Base-by-base conservation (phyloP, 2,113 vertebrate species). In the Oreochromis spilurus region DNA sequence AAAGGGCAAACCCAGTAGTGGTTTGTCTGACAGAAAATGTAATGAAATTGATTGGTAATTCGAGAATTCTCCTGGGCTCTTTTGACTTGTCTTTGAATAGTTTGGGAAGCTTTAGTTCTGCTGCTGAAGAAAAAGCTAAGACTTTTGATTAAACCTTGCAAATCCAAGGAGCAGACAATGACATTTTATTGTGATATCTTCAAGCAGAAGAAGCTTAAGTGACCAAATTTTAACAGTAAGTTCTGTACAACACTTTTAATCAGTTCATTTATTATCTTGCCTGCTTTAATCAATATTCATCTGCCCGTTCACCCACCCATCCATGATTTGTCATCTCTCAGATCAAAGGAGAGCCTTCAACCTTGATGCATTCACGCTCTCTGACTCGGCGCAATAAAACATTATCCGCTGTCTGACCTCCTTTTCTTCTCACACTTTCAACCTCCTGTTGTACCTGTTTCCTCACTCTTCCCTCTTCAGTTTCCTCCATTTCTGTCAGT, bases 381-480 rank as follows among this genome's bases (percentile, higher is more conserved):
- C 45, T 11, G 58, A 75, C 65, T 88, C 53, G 17, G 48, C 67
- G 38, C 26, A 81, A 89, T 75, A 67, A 90, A 92, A 90, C 72
- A 83, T 85, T 55, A 87, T 84, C 87, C 84, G 62, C 86, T 78
- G 79, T 89, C 83, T 94, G 89, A 90, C 93, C 91, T 95, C 65
- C 60, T 93, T 94, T 89, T 84, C 70, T 78, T 87, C 34, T 88
- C 84, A 85, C 92, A 84, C 77, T 88, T 11, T 9, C 81, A 79
- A 40, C 70, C 75, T 89, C 55, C 48, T 40, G 7, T 31, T 62
- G 62, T 54, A 84, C 40, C 17, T 62, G 9, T 79, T 75, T 29
- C 16, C 4, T 53, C 31, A 12, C 24, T 52, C 43, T 70, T 79
- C 43, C 52, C 19, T 70, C 48, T 62, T 77, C 13, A n/a, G 31